These are phyloP conservation scores for Carollia perspicillata DNA, from an alignment of 2,113 vertebrate genomes.

Conservation along the genomic window DNA sequence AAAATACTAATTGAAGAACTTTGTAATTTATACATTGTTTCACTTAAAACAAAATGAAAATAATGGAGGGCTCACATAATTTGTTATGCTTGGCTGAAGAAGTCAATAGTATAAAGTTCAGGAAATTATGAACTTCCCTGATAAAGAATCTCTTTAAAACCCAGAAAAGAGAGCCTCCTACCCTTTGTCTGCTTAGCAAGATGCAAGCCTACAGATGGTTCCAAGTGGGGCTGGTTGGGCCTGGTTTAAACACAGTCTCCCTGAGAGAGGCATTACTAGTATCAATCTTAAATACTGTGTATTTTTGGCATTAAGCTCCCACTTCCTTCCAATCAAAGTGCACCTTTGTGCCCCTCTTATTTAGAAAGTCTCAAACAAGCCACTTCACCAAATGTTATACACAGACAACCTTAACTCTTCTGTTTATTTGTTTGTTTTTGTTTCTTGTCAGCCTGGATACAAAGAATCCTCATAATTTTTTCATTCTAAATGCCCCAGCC, in stretches of 20 bases:
- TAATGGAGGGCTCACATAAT: background rate
- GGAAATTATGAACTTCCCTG: background rate
- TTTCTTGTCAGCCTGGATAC: background rate
- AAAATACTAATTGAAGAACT: background rate
- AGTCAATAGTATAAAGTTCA: background rate
- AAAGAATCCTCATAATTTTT: background rate
- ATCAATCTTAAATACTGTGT: background rate
- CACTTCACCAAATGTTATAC: background rate
- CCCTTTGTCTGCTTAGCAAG: background rate
- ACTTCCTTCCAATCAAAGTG: background rate
- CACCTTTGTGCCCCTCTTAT: background rate
- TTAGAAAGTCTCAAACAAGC: background rate
- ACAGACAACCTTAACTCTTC: background rate
- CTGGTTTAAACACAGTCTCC: background rate
- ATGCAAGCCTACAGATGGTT: background rate
- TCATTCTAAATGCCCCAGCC: background rate
- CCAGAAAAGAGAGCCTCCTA: background rate
- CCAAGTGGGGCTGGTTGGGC: background rate
- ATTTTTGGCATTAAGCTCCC: background rate
- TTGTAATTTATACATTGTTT: background rate
- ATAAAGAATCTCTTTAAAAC: background rate
- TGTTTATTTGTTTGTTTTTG: background rate
- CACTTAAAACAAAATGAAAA: background rate
- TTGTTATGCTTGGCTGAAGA: background rate
- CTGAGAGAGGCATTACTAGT: fast-evolving